Base-by-base conservation (phyloP, 2,797 vertebrate species). In the Sternotherus odoratus region DNA sequence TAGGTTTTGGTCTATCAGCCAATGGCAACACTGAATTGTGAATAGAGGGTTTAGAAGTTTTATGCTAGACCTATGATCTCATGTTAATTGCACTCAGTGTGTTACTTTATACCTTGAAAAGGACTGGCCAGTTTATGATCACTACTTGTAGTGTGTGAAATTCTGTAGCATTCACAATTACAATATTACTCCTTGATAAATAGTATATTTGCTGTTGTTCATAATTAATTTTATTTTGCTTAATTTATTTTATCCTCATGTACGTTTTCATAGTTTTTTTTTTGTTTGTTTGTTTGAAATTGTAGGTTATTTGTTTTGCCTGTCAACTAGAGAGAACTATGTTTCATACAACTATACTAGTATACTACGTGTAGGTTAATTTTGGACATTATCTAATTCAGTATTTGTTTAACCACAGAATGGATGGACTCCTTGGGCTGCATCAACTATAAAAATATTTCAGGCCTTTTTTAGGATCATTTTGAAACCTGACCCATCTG, bases 351-450 rank as follows among this genome's bases (percentile, higher is more conserved):
- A 75, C 74, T 66, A 86, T 84, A 46, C 57, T 36, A 91, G 88
- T 85, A 93, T 93, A 94, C 51, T 79, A 88, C 94, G 66, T 97
- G 92, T 94, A 78, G 56, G 90, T 93, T 96, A 97, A 96, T 90
- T 97, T 97, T 93, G 96, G 92, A 66, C 83, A 93, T 96, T 96
- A 96, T 88, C 92, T 97, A 96, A 95, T 95, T 74, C 57, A 16
- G 5, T 91, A 97, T 94, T 95, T 95, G 96, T 97, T 96, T 97
- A 87, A 94, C 72, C 83, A 80, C 89, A 50, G 74, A 78, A 36
- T 86, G 93, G 79, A 92, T 90, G 91, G 94, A 85, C 83, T 96
- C 54, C 92, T 96, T 96, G 85, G 86, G 57, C 95, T 97, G 85
- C 85, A 89, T 75, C 93, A 79, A 87, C 92, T 96, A 7, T 69